These are phyloP conservation scores for Caenorhabditis wallacei DNA, from an alignment of 2,888 invertebrate genomes.

Conservation along the genomic window DNA sequence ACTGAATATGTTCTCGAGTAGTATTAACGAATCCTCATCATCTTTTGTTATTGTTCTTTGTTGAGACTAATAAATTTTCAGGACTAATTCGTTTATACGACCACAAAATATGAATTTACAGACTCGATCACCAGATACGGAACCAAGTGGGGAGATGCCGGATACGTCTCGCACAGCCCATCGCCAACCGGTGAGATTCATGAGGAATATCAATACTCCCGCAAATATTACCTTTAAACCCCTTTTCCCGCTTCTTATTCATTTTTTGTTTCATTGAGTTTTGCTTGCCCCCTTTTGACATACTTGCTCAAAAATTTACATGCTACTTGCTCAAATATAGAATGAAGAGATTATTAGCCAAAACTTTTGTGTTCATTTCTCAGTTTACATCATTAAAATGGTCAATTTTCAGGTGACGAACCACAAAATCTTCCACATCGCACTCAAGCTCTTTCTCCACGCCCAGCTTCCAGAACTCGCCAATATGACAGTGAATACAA, in stretches of 20 bases:
- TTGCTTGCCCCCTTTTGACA: slow-evolving; percentile 59
- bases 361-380: neutral
- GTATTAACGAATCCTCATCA: neutral
- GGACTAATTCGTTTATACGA: neutral
- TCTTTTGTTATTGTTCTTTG: slow-evolving; percentile 15
- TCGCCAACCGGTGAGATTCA: slow-evolving; percentile 73
- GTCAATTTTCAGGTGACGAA: slow-evolving; percentile 55
- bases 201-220: slow-evolving; percentile 52
- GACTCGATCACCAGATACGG: slow-evolving; percentile 75
- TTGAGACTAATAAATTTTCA: slow-evolving; percentile 43
- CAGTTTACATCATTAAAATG: slow-evolving; percentile 13
- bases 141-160: slow-evolving; percentile 74
- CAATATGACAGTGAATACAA: slow-evolving; percentile 72
- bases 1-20: slow-evolving; percentile 69
- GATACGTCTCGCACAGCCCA: slow-evolving; percentile 73
- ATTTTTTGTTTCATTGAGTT: slow-evolving; percentile 51
- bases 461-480: slow-evolving; percentile 70
- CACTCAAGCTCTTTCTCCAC: slow-evolving; percentile 73
- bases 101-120: slow-evolving; percentile 51
- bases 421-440: slow-evolving; percentile 71
- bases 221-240: slow-evolving; percentile 51
- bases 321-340: slow-evolving; percentile 49
- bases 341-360: slow-evolving; percentile 57
- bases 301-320: slow-evolving; percentile 53
- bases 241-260: neutral